phyloP scores from a whole-genome alignment of 2,797 vertebrate species.

The Kryptopterus vitreolus region DNA sequence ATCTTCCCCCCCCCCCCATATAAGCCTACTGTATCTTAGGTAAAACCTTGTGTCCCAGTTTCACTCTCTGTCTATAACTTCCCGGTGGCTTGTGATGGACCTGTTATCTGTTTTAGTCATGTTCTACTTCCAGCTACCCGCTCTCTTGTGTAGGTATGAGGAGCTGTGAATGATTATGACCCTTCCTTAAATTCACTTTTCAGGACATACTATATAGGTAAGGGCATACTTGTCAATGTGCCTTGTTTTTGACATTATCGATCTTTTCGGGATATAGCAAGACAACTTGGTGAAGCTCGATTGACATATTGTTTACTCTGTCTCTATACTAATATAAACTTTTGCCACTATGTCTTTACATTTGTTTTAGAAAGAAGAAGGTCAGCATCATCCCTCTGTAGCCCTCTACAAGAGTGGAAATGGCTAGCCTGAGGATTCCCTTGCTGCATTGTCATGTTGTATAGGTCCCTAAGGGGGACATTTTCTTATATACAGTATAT shows the following conservation, averaged over 20 bases:
- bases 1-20: no score
- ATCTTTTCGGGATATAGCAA: no score
- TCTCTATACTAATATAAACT: no score
- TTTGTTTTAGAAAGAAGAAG: no score
- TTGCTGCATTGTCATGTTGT: not conserved
- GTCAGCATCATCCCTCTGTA: not conserved
- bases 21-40: not conserved
- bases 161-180: not conserved
- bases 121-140: not conserved
- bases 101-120: not conserved
- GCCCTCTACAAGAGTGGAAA: not conserved
- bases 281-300: no score
- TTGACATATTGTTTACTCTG: no score
- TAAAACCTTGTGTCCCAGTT: not conserved
- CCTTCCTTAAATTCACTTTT: not conserved
- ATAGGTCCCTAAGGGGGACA: not conserved
- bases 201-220: not conserved
- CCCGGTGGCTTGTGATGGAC: not conserved
- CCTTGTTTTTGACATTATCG: not conserved
- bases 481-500: not conserved
- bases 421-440: not conserved
- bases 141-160: no score
- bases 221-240: not conserved
- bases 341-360: no score
- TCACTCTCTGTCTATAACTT: not conserved